Evolutionary conservation across 2,797 vertebrate genomes (phyloP), one percentile per base, ranked within the genome.

Genomic region (Lepus townsendii): DNA sequence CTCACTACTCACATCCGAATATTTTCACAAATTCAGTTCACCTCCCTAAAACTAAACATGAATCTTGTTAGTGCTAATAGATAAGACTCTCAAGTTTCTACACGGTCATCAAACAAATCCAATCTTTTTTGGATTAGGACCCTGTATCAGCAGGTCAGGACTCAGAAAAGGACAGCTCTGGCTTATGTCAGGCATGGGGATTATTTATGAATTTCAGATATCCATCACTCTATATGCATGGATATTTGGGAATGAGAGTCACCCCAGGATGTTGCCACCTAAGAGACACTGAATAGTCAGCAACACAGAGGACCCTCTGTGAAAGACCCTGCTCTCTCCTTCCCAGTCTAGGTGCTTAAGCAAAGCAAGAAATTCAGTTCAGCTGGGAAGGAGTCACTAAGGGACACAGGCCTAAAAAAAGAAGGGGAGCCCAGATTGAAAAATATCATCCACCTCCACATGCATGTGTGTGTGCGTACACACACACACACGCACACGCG

Each of bases 361-460:
- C 77, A 75, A 90, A 63, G 14, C 27, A 87, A 84, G 52, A 93
- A n/a, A n/a, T 32, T 62, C 54, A 52, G 27, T 75, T 78, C 80
- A 76, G 71, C 80, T 90, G 54, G 72, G 63, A 30, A 88, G 69
- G 72, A 91, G 88, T 88, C 75, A 88, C 71, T 35, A 77, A 89
- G 79, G 38, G 54, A 80, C 57, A 86, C 72, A 91, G 57, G 35
- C 75, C 93, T 91, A 91, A 96, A 95, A 72, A 95, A 88, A 75
- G 83, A 88, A 76, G 57, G 50, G 27, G 69, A 72, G 79, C 60
- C 32, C 69, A 95, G 87, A 92, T 32, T 84, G 89, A 94, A 84
- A 57, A 89, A 87, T 32, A 30, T 80, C 63, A 71, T 27, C 93
- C 72, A 93, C 90, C 38, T 82, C 27, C 88, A 77, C 68, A 65